Percentiles rank a stretch among this genome's conserved stretches.
Conservation (phyloP, 37 sponge, comb jelly and placozoan genomes). For the Axinella damicornis region DNA sequence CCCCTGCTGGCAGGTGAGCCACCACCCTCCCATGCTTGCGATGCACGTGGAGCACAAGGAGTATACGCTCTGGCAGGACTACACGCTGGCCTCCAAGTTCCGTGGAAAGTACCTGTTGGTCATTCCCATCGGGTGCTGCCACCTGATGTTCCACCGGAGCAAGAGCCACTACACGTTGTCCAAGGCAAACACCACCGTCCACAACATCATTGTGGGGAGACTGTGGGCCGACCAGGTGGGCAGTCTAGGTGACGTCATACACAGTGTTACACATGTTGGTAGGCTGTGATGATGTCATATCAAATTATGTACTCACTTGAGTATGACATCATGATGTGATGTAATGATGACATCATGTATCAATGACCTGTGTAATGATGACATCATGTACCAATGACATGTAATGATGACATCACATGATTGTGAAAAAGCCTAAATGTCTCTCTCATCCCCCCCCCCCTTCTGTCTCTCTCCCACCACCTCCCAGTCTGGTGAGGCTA, state of each 20-base stretch:
- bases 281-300: no score
- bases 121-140: conserved; percentile 84
- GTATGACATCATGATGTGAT: no score
- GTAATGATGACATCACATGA: no score
- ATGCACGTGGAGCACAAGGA: conserved; percentile 93
- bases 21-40: conserved; percentile 97
- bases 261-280: no score
- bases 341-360: no score
- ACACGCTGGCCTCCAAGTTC: conserved; percentile 96
- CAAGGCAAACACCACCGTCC: conserved; percentile 85
- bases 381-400: no score
- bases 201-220: conserved; percentile 98
- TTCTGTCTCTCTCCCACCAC: background rate
- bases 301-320: no score
- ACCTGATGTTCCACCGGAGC: conserved; percentile 79
- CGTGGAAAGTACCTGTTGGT: conserved; percentile 93
- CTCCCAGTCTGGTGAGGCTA: conserved; percentile 90
- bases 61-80: conserved; percentile 96
- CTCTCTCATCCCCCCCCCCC: background rate
- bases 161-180: conserved; percentile 96
- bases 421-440: no score
- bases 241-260: no score
- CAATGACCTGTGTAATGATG: no score
- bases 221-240: conserved; percentile 97
- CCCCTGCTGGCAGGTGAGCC: conserved; percentile 80